Conservation (phyloP, 2,113 vertebrate species). For the Alligator mississippiensis region DNA sequence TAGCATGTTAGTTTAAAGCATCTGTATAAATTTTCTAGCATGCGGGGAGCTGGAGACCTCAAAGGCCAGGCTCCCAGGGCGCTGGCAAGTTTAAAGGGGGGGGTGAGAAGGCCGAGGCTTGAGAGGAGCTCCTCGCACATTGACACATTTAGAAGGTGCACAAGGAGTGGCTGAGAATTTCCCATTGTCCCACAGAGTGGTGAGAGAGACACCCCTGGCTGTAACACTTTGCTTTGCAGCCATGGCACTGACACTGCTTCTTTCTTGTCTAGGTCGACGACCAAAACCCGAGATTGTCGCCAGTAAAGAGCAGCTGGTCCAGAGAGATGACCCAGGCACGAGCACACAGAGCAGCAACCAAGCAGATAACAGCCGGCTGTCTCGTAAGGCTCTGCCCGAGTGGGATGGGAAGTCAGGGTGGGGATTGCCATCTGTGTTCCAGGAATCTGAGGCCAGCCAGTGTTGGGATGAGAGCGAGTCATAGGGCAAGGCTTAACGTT, state of each 20-base stretch:
- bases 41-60: too few species aligned
- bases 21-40: too few species aligned
- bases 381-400: conserved; percentile 74
- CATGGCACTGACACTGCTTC: conserved; percentile 6
- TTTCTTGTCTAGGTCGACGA: conserved; percentile 75
- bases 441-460: background rate
- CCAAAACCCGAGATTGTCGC: conserved; percentile 84
- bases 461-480: background rate
- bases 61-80: too few species aligned
- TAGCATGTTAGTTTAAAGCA: too few species aligned
- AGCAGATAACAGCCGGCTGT: conserved; percentile 79
- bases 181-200: background rate
- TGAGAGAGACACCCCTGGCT: too few species aligned
- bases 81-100: too few species aligned
- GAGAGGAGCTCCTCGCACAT: too few species aligned
- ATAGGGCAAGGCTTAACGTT: accelerated
- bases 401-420: background rate
- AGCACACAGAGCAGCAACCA: conserved; percentile 80
- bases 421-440: background rate
- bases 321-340: conserved; percentile 81
- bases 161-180: accelerated
- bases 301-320: conserved; percentile 83
- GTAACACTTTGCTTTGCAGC: background rate
- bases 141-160: too few species aligned
- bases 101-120: too few species aligned